phyloP scores from a whole-genome alignment of 2,888 invertebrate genomes.

The Rutpela maculata region DNA sequence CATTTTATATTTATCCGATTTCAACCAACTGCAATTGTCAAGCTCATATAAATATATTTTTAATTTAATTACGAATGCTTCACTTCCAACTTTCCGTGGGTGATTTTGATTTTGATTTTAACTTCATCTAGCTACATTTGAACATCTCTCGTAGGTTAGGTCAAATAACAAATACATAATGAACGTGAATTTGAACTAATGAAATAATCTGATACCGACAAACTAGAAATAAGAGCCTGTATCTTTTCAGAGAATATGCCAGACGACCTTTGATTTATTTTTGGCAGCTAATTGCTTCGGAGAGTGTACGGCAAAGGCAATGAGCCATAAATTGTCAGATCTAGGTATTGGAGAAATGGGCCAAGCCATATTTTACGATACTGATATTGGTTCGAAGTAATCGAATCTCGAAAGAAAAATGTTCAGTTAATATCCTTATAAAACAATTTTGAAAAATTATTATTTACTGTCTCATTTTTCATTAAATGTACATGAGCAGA shows the following conservation, averaged over 20 bases:
- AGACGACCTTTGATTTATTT: background rate
- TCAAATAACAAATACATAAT: too few relatives aligned
- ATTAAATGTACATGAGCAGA: too few relatives aligned
- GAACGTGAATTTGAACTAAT: too few relatives aligned
- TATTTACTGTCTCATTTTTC: background rate
- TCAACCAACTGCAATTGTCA: too few relatives aligned
- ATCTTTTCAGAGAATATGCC: background rate
- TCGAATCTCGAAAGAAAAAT: background rate
- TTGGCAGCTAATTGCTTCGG: background rate
- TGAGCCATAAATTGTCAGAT: background rate
- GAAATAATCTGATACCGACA: too few relatives aligned
- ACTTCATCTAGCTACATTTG: too few relatives aligned
- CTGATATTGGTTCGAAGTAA: background rate
- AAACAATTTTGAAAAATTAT: background rate
- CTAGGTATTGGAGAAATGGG: conserved; percentile 1
- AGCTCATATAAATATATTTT: too few relatives aligned
- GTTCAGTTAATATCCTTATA: background rate
- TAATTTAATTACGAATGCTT: too few relatives aligned
- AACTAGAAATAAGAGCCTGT: background rate
- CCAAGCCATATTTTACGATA: background rate
- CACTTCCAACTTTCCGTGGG: too few relatives aligned
- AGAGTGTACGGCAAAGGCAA: background rate
- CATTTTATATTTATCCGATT: too few relatives aligned
- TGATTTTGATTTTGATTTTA: too few relatives aligned
- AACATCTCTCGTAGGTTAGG: too few relatives aligned